These are phyloP conservation scores for Nephrotoma flavescens DNA, from an alignment of 2,888 invertebrate species.

Conservation along the genomic window DNA sequence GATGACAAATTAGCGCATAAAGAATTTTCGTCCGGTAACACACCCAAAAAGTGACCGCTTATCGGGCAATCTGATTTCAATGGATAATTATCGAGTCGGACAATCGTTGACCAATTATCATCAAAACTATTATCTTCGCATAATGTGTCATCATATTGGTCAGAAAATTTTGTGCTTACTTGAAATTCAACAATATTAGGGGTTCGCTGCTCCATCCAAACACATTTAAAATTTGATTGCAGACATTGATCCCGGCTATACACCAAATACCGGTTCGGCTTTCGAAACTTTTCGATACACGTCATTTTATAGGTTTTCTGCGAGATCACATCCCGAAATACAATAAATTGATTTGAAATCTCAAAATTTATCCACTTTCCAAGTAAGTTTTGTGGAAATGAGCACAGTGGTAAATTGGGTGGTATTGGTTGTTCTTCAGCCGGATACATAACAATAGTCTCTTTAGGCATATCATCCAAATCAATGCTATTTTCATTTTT, in stretches of 20 bases:
- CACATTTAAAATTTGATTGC: constrained; percentile 10
- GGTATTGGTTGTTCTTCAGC: constrained; percentile 28
- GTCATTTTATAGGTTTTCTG: constrained; percentile 38
- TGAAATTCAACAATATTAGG: constrained; percentile 15
- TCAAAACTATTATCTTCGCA: constrained; percentile 37
- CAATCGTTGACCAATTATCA: constrained; percentile 45
- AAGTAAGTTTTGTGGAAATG: constrained; percentile 43
- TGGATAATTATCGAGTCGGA: constrained; percentile 24
- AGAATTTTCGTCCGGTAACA: constrained; percentile 41
- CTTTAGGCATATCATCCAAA: constrained; percentile 28
- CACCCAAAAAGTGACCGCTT: constrained; percentile 47
- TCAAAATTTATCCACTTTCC: constrained; percentile 45
- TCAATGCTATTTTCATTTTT: background rate
- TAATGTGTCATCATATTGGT: constrained; percentile 7
- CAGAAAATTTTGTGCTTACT: constrained; percentile 10
- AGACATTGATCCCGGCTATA: constrained; percentile 36
- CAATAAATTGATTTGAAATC: constrained; percentile 33
- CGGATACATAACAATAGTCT: constrained; percentile 37
- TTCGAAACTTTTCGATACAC: constrained; percentile 24
- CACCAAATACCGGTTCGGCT: constrained; percentile 32
- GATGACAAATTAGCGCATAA: constrained; percentile 50
- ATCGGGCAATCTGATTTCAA: constrained; percentile 43
- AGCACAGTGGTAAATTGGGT: constrained; percentile 23
- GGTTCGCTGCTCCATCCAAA: constrained; percentile 13
- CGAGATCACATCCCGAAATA: constrained; percentile 35